A percentile compares a stretch with the other conserved stretches of the same genome.
Conservation (phyloP, 2,888 invertebrate genomes). For the Carterocephalus palaemon region DNA sequence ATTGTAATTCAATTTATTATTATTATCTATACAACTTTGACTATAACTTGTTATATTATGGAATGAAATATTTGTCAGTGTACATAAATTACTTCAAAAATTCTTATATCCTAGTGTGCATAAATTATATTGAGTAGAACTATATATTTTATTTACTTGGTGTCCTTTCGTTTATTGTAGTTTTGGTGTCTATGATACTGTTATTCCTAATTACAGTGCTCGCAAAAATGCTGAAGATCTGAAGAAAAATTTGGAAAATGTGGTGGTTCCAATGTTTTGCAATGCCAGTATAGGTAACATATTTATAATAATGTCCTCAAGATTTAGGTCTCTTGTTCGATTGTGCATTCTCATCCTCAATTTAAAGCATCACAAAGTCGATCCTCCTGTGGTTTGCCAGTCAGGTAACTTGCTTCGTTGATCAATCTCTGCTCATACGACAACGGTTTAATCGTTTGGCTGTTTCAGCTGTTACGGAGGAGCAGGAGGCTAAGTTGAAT, state of each 20-base stretch:
- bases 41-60: no score
- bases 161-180: conserved; percentile 19
- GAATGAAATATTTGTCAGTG: no score
- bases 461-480: conserved; percentile 87
- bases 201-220: conserved; percentile 87
- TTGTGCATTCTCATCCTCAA: conserved; percentile 68
- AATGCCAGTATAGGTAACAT: conserved; percentile 89
- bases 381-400: conserved; percentile 67
- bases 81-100: no score
- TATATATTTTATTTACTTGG: conserved; percentile 8
- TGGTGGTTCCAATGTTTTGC: conserved; percentile 99
- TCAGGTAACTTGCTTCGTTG: conserved; percentile 72
- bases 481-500: conserved; percentile 93
- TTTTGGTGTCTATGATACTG: conserved; percentile 74
- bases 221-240: conserved; percentile 96
- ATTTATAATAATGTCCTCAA: conserved; percentile 76
- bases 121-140: not conserved
- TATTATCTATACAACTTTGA: no score
- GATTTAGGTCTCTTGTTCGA: conserved; percentile 71
- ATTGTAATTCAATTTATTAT: no score
- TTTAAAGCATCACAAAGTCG: conserved; percentile 61
- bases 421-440: conserved; percentile 47
- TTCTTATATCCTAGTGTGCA: conserved; percentile 2
- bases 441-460: conserved; percentile 64
- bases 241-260: conserved; percentile 94